Percentiles rank a stretch among this genome's conserved stretches.
Conservation (phyloP, 1,140 invertebrate genomes). For the Pissodes strobi region DNA sequence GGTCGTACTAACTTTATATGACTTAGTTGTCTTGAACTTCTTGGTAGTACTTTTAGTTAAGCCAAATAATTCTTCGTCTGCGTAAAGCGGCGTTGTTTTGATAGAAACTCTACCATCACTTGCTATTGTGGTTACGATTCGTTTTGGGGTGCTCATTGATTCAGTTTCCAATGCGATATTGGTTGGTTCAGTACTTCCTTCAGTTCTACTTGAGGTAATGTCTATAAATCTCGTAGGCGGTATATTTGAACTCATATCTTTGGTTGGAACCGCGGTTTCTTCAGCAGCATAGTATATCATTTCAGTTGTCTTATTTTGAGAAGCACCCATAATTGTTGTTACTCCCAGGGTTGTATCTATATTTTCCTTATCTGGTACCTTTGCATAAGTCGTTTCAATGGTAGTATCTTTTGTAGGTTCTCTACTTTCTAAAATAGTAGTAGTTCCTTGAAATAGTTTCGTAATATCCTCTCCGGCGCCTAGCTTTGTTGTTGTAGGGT, state of each 20-base stretch:
- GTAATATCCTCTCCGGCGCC: neutral
- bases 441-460: neutral
- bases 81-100: constrained; percentile 16
- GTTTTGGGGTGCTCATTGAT: constrained; percentile 4
- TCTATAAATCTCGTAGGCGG: neutral
- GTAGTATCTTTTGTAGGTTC: neutral
- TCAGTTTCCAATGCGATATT: neutral
- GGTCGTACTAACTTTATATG: constrained; percentile 2
- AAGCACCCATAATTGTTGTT: constrained; percentile 8
- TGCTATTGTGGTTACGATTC: constrained; percentile 11
- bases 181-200: neutral
- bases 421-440: no score
- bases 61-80: constrained; percentile 6
- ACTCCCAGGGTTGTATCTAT: constrained; percentile 5
- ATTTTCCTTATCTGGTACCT: neutral
- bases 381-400: neutral
- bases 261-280: neutral
- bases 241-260: neutral
- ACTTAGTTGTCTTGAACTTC: constrained; percentile 1
- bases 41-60: constrained; percentile 3
- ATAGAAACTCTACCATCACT: constrained; percentile 21
- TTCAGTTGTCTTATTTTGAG: constrained; percentile 16
- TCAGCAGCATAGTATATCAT: constrained; percentile 1
- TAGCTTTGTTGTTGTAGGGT: neutral
- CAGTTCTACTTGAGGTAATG: neutral